phyloP scores from a whole-genome alignment of 2,888 invertebrate genomes.

The Ganaspis brasiliensis region DNA sequence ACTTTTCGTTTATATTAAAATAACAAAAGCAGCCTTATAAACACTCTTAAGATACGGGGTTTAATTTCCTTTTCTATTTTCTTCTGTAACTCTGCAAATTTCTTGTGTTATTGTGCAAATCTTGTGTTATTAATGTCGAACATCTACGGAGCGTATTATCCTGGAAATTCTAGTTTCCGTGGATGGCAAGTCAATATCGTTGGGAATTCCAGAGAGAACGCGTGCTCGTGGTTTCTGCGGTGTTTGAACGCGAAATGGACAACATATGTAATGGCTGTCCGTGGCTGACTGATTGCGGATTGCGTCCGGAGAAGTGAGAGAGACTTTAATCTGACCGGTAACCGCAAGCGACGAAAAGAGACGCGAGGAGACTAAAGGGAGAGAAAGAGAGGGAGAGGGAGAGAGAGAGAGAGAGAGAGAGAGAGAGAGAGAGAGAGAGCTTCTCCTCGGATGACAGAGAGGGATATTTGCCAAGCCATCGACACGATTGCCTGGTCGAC shows the following conservation, averaged over 20 bases:
- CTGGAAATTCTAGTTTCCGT: slow-evolving; percentile 38
- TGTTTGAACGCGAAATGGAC: slow-evolving; percentile 79
- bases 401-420: slow-evolving; percentile 40
- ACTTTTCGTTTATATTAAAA: no score
- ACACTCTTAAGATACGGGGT: no score
- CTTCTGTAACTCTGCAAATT: no score
- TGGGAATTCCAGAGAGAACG: slow-evolving; percentile 52
- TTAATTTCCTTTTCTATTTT: no score
- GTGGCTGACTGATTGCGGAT: slow-evolving; percentile 74
- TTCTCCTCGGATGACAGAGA: slow-evolving; percentile 52
- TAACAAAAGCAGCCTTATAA: no score
- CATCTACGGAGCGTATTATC: slow-evolving; percentile 30
- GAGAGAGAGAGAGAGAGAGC: slow-evolving; percentile 41
- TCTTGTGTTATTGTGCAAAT: no score
- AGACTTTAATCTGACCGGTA: slow-evolving; percentile 28
- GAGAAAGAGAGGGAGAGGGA: slow-evolving; percentile 57
- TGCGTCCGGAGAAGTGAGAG: slow-evolving; percentile 47
- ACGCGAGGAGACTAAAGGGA: slow-evolving; percentile 53
- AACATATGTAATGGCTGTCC: slow-evolving; percentile 78
- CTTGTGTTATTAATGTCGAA: neutral
- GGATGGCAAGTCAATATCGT: slow-evolving; percentile 51
- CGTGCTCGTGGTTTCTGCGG: slow-evolving; percentile 61
- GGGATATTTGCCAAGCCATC: slow-evolving; percentile 76
- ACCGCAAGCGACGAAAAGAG: slow-evolving; percentile 49
- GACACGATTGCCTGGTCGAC: slow-evolving; percentile 74